These are phyloP conservation scores for Syrista parreyssii DNA, from an alignment of 2,888 invertebrate species.

Conservation along the genomic window DNA sequence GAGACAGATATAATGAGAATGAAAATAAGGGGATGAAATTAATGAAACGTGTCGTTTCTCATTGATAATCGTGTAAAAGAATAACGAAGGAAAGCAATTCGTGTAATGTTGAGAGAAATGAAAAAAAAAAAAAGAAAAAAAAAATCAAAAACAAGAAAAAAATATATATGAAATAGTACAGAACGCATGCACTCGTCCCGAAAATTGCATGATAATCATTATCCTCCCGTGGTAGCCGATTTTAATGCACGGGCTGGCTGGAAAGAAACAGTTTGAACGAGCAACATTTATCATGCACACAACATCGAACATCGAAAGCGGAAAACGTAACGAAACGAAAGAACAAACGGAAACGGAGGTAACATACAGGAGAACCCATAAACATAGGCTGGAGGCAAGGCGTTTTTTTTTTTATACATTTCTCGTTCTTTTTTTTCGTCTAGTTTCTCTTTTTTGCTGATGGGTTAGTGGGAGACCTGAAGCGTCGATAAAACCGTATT, in stretches of 20 bases:
- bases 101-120: conserved; percentile 7
- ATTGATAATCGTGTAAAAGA: neutral
- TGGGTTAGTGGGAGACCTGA: conserved; percentile 28
- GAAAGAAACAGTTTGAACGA: conserved; percentile 18
- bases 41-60: neutral
- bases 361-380: conserved; percentile 5
- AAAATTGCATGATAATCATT: neutral
- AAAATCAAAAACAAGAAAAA: neutral
- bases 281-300: conserved; percentile 47
- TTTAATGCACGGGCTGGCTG: conserved; percentile 17
- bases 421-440: neutral
- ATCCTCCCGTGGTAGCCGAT: neutral
- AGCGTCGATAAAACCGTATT: conserved; percentile 21
- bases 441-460: neutral
- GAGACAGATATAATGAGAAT: conserved; percentile 19
- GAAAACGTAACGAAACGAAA: conserved; percentile 36
- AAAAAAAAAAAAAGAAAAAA: conserved; percentile 1
- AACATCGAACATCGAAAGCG: conserved; percentile 56
- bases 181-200: neutral
- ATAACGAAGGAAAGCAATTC: neutral
- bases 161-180: neutral
- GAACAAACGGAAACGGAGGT: conserved; percentile 28
- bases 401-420: neutral
- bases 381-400: conserved; percentile 24
- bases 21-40: conserved; percentile 20